These are phyloP conservation scores for Acanthurus lineatus DNA, from an alignment of 2,797 vertebrate genomes.

Conservation along the genomic window DNA sequence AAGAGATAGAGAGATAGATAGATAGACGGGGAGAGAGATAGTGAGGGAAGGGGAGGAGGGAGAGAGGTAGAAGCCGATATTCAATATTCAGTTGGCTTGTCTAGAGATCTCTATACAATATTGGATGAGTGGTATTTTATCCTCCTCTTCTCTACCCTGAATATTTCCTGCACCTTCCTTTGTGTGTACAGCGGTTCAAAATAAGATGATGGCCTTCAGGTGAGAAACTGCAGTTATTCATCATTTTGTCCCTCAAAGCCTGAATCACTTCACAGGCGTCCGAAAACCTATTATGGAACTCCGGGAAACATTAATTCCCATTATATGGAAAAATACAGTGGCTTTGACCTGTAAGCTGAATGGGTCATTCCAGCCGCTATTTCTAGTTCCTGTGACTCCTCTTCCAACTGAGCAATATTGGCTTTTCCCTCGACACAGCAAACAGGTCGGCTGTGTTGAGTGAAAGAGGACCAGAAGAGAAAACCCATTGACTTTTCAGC, in stretches of 20 bases:
- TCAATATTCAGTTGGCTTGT: not conserved
- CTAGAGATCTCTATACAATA: not conserved
- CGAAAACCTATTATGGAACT: slow-evolving; percentile 51
- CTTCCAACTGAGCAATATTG: slow-evolving; percentile 57
- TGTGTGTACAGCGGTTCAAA: slow-evolving; percentile 59
- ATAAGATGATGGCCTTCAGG: slow-evolving; percentile 49
- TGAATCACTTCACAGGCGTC: slow-evolving; percentile 56
- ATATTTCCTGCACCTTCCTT: not conserved
- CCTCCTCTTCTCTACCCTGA: slow-evolving; percentile 2
- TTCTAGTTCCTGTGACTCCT: slow-evolving; percentile 54
- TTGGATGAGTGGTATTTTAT: slow-evolving; percentile 16
- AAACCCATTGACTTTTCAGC: slow-evolving; percentile 74
- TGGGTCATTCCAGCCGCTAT: slow-evolving; percentile 40
- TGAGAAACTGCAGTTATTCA: slow-evolving; percentile 53
- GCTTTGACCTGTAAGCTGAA: slow-evolving; percentile 53
- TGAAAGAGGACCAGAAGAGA: slow-evolving; percentile 53
- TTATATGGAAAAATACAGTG: slow-evolving; percentile 53
- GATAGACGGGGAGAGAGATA: no score
- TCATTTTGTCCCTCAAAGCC: slow-evolving; percentile 56
- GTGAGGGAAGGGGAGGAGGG: no score
- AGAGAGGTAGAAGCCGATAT: not conserved
- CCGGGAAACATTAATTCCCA: slow-evolving; percentile 43
- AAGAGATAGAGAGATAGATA: no score
- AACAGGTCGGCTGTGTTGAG: slow-evolving; percentile 32
- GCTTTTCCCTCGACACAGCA: slow-evolving; percentile 47